Base-by-base conservation (phyloP, 2,888 invertebrate species). In the Drosophila ustulata region DNA sequence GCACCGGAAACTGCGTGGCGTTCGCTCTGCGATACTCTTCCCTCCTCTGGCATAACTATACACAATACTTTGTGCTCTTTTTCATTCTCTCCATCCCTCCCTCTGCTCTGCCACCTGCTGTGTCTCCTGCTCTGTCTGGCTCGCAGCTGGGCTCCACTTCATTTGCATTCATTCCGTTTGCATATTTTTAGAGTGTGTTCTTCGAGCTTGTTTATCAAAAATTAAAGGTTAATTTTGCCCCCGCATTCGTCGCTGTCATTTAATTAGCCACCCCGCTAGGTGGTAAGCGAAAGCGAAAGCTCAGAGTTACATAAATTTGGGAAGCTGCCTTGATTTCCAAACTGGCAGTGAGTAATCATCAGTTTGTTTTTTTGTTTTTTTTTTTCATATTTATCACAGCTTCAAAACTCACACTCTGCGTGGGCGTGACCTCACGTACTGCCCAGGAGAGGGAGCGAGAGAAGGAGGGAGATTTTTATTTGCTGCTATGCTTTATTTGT, bases 161-260 rank as follows among this genome's bases (percentile, higher is more conserved):
- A 82, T 80, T 81, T 82, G 71, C 75, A 80, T 78, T 75, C 71
- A 76, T 80, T 82, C 65, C 59, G 72, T 74, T 71, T 78, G 82
- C 78, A 72, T 75, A 75, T 75, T 79, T 72, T 71, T 76, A 62
- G 76, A 73, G 70, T 66, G 63, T 77, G 56, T 47, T 59, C 52
- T 63, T 41, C 47, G 45, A 46, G 61, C 50, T 80, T 80, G 82
- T 81, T 81, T 77, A 69, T 66, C 78, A 75, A 75, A 72, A 82
- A 80, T 80, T 75, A 80, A 80, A 80, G 82, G 81, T 81, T 81
- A 78, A 81, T 81, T 80, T 74, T 63, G 52, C 50, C 41, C 66
- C 65, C 55, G 46, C 53, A 55, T 47, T 66, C 63, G 28, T 25
- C 13, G 67, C 59, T 70, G 59, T 77, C 74, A 80, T 80, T 74